phyloP scores from a whole-genome alignment of 2,797 vertebrate species.

The Garrulus glandarius region DNA sequence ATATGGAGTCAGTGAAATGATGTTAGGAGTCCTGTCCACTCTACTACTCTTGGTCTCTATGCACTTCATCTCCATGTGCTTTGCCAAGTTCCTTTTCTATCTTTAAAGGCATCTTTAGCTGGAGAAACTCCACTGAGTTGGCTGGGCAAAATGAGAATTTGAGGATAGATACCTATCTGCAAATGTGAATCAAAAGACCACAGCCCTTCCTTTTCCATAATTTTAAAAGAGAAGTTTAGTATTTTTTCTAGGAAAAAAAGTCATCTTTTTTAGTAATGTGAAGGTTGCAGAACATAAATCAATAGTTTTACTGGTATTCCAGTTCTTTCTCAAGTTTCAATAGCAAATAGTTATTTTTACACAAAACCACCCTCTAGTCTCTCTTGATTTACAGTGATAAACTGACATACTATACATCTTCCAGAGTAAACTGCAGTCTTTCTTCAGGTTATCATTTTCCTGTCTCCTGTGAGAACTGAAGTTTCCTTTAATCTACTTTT shows the following conservation, averaged over 20 bases:
- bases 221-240: constrained; percentile 12
- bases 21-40: neutral
- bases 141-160: neutral
- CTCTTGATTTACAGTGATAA: constrained; percentile 32
- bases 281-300: constrained; percentile 8
- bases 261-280: neutral
- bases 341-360: constrained; percentile 34
- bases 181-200: neutral
- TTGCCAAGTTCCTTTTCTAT: neutral
- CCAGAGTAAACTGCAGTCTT: neutral
- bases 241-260: neutral
- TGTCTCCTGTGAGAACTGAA: neutral
- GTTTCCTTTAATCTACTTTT: neutral
- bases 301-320: neutral
- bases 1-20: neutral
- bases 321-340: constrained; percentile 9
- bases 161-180: neutral
- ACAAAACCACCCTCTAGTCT: neutral
- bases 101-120: neutral
- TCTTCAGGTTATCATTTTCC: constrained; percentile 31
- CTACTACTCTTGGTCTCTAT: neutral
- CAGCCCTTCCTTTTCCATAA: neutral
- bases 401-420: constrained; percentile 1
- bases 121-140: neutral
- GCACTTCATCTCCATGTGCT: neutral